phyloP scores from a whole-genome alignment of 2,113 vertebrate species.

The Macquaria australasica region DNA sequence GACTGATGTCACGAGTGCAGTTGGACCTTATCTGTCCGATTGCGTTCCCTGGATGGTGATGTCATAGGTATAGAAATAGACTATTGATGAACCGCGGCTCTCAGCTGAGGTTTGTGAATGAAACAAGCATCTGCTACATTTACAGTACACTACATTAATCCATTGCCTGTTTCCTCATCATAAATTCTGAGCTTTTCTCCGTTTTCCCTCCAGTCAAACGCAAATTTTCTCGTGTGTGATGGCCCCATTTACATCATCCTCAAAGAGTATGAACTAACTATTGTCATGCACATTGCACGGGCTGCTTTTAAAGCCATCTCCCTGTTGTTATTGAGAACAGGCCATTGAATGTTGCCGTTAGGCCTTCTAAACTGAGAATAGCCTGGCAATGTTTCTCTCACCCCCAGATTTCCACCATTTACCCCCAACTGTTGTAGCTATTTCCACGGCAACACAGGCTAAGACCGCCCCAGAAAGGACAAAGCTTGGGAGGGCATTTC shows the following conservation, averaged over 20 bases:
- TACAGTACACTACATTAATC: not conserved
- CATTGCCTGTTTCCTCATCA: not conserved
- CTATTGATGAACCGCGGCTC: not conserved
- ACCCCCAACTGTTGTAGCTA: conserved; percentile 40
- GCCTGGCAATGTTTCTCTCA: conserved; percentile 18
- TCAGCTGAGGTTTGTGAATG: not conserved
- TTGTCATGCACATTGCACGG: conserved; percentile 52
- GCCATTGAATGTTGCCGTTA: conserved; percentile 28
- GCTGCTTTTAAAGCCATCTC: conserved; percentile 30
- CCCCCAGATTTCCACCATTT: conserved; percentile 41
- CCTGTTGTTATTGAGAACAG: conserved; percentile 49
- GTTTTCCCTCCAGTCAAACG: not conserved
- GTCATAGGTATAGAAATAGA: conserved; percentile 13
- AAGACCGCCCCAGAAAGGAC: conserved; percentile 23
- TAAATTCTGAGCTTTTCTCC: not conserved
- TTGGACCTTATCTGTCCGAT: not conserved
- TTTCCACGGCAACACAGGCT: conserved; percentile 66
- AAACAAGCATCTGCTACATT: not conserved
- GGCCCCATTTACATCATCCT: conserved; percentile 8
- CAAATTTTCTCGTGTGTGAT: not conserved
- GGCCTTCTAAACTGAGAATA: conserved; percentile 36
- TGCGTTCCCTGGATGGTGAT: conserved; percentile 1
- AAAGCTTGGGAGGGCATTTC: conserved; percentile 23
- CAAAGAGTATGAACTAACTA: conserved; percentile 16
- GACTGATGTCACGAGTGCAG: conserved; percentile 9